Base-by-base conservation (phyloP, 1,140 invertebrate species). In the Heliconius eleuchia region DNA sequence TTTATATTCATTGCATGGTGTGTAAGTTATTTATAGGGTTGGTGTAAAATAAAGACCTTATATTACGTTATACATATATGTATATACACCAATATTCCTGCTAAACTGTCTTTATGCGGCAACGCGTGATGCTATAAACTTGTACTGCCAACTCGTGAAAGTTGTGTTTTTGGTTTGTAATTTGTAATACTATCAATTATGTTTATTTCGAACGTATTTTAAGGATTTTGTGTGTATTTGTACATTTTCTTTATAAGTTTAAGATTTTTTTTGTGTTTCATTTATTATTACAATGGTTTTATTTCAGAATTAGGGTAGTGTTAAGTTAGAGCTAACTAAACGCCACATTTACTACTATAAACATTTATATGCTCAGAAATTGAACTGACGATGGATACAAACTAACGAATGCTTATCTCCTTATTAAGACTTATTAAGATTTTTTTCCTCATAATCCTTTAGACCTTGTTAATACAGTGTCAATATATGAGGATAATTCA, bases 1-100 rank as follows among this genome's bases (percentile, higher is more conserved):
- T 66, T 66, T 66, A 66, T 66, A 66, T 66, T 66, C 60, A 66
- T 66, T 30, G 60, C 60, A 66, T 66, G 60, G 60, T 66, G 27
- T 30, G 60, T 13, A 27, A 11, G 60, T 66, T 66, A 66, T 66
- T 66, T 66, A 66, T 66, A 16, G 60, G 60, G 60, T 5, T 30
- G 23, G 23, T n/a, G 13, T 27, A 66, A 66, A 27, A 30, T 66
- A 66, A 23, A 66, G 23, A 66, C 6, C 18, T 52, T 52, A 52
- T 52, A n/a, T 46, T 46, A 4, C 13, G 42, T 46, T 16, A 46
- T 46, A 46, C 13, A 46, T 16, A 46, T 42, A 6, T 60, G 9
- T n/a, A 13, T 66, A 66, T 30, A 66, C 13, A 66, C 23, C 60
- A 66, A 66, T 66, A 66, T 66, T 13, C 60, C 13, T 16, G 60